These are phyloP conservation scores for Gasteruption jaculator DNA, from an alignment of 2,888 invertebrate species.

Conservation along the genomic window DNA sequence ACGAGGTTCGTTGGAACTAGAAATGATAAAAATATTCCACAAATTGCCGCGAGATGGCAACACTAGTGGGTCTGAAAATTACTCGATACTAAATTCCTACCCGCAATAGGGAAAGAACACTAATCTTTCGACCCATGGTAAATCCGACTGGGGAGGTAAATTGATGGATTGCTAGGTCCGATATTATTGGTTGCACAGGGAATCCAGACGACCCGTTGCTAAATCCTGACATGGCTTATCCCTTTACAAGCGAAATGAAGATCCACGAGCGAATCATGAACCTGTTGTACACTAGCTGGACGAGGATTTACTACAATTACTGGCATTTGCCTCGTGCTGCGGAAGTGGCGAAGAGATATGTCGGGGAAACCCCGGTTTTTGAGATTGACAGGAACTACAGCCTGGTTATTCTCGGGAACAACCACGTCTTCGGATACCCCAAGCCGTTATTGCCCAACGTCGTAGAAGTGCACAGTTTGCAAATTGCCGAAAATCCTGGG, in stretches of 20 bases:
- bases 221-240: slow-evolving; percentile 45
- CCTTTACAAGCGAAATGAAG: slow-evolving; percentile 38
- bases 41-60: too few relatives aligned
- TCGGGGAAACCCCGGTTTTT: slow-evolving; percentile 29
- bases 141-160: too few relatives aligned
- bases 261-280: slow-evolving; percentile 35
- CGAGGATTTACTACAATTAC: slow-evolving; percentile 38
- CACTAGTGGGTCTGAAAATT: too few relatives aligned
- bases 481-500: slow-evolving; percentile 30
- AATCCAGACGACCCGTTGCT: slow-evolving; percentile 43
- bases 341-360: slow-evolving; percentile 34
- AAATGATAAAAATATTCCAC: too few relatives aligned
- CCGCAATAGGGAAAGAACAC: too few relatives aligned
- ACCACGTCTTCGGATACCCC: slow-evolving; percentile 43
- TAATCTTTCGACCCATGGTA: too few relatives aligned
- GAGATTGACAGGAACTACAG: slow-evolving; percentile 42
- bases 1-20: too few relatives aligned
- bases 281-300: slow-evolving; percentile 38
- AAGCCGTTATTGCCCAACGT: slow-evolving; percentile 43
- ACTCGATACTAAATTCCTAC: too few relatives aligned
- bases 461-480: slow-evolving; percentile 42
- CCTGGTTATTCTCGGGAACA: slow-evolving; percentile 41
- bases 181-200: slow-evolving; percentile 29
- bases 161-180: too few relatives aligned
- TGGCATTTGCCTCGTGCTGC: slow-evolving; percentile 39